Conservation (phyloP, 1,140 invertebrate genomes). For the Agrypnia vestita region DNA sequence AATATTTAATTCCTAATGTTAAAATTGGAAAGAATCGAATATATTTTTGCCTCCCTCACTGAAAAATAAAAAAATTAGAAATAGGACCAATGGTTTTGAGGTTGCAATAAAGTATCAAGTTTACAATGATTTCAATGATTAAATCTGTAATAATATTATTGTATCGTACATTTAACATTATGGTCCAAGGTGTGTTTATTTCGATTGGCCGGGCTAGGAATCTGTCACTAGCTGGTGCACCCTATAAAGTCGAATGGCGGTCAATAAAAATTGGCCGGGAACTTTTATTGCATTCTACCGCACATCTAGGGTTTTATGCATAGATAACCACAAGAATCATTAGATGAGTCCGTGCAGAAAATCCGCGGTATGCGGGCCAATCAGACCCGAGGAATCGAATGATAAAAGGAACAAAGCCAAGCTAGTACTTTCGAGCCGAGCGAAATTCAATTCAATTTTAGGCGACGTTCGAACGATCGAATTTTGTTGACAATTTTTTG, state of each 20-base stretch:
- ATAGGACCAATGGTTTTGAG: no score
- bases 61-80: no score
- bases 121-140: no score
- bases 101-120: no score
- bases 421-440: not conserved
- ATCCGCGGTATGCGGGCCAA: constrained; percentile 43
- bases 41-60: no score
- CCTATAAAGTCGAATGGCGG: constrained; percentile 27
- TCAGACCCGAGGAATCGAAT: constrained; percentile 13
- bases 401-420: constrained; percentile 19
- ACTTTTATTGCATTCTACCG: constrained; percentile 54
- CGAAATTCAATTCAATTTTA: constrained; percentile 25
- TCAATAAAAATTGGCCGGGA: constrained; percentile 7
- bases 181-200: no score
- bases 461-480: not conserved
- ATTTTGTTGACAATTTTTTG: no score
- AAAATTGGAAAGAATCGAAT: no score
- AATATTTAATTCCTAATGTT: no score
- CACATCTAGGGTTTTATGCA: constrained; percentile 51
- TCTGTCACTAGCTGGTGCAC: constrained; percentile 28
- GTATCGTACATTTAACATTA: no score
- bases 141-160: no score
- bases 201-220: not conserved
- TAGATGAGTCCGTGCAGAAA: constrained; percentile 57
- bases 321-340: constrained; percentile 58